Percentiles rank a stretch among this genome's conserved stretches.
Evolutionary conservation across 2,888 invertebrate genomes (phyloP).

Genomic region (Aleiodes testaceus): DNA sequence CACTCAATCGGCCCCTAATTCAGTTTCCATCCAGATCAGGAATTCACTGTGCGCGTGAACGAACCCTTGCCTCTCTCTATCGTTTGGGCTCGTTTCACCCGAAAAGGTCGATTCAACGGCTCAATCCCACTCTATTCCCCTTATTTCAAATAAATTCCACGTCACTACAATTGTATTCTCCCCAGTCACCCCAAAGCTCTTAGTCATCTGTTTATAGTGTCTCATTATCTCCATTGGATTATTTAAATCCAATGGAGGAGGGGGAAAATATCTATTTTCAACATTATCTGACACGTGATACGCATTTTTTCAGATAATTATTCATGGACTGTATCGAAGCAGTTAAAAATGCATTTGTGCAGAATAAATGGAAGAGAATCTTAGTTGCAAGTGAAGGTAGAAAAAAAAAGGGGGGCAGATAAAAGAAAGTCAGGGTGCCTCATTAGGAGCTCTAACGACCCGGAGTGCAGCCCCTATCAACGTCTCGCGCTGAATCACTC

Average conservation of each 20-base stretch:
- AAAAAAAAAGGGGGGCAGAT: conserved; percentile 17
- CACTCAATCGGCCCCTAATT: neutral
- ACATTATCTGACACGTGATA: too few relatives aligned
- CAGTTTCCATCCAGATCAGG: conserved; percentile 36
- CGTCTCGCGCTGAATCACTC: conserved; percentile 63
- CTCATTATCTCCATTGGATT: too few relatives aligned
- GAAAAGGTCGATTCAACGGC: conserved; percentile 39
- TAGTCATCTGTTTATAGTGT: too few relatives aligned
- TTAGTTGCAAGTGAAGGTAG: too few relatives aligned
- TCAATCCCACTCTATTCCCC: conserved; percentile 19
- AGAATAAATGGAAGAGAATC: conserved; percentile 34
- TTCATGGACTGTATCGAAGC: too few relatives aligned
- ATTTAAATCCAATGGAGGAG: too few relatives aligned
- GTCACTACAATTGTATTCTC: conserved; percentile 3
- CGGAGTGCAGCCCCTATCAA: conserved; percentile 63
- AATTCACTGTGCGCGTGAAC: conserved; percentile 44
- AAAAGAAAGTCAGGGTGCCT: conserved; percentile 54
- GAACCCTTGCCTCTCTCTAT: conserved; percentile 19
- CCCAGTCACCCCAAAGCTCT: too few relatives aligned
- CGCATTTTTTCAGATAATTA: too few relatives aligned
- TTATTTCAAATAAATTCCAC: conserved; percentile 15
- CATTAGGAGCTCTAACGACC: conserved; percentile 73
- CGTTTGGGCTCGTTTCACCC: neutral
- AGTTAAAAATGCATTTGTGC: neutral
- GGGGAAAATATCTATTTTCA: too few relatives aligned